A percentile compares a stretch with the other conserved stretches of the same genome.
Evolutionary conservation across 2,113 vertebrate genomes (phyloP).

Genomic region (Lucifuga dentata): DNA sequence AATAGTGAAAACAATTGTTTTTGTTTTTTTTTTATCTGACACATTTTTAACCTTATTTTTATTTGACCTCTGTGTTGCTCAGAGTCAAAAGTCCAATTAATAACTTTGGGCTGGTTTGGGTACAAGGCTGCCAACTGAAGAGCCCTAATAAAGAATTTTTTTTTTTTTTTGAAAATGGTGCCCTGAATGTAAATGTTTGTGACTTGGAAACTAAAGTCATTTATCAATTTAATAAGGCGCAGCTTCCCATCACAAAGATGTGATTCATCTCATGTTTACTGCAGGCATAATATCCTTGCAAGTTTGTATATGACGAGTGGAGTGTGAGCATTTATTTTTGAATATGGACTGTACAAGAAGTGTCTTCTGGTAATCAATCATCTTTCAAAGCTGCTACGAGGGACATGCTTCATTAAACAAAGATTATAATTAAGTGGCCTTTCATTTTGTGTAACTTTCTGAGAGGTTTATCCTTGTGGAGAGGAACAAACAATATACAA

Average conservation of each 20-base stretch:
- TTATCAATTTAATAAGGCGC: conserved; percentile 32
- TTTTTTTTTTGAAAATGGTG: neutral
- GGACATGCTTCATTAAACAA: conserved; percentile 63
- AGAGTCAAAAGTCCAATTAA: neutral
- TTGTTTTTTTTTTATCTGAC: no score
- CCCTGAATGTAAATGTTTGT: conserved; percentile 31
- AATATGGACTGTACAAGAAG: conserved; percentile 29
- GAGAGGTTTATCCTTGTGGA: conserved; percentile 62
- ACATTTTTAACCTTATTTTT: neutral
- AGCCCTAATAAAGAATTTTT: neutral
- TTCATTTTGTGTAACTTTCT: conserved; percentile 56
- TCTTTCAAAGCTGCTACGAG: conserved; percentile 39
- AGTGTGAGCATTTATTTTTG: conserved; percentile 32
- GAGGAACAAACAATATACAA: conserved; percentile 61
- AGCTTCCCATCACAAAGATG: neutral
- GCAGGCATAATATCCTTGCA: conserved; percentile 24
- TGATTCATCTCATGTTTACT: conserved; percentile 33
- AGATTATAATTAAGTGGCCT: conserved; percentile 65
- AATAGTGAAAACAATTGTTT: no score
- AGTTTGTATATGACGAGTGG: conserved; percentile 44
- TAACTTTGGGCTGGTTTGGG: no score
- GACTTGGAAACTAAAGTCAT: conserved; percentile 31
- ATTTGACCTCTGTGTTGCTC: neutral
- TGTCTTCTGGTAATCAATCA: conserved; percentile 66
- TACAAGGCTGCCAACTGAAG: neutral